Conservation (phyloP, 2,888 invertebrate species). For the Pollenia angustigena region DNA sequence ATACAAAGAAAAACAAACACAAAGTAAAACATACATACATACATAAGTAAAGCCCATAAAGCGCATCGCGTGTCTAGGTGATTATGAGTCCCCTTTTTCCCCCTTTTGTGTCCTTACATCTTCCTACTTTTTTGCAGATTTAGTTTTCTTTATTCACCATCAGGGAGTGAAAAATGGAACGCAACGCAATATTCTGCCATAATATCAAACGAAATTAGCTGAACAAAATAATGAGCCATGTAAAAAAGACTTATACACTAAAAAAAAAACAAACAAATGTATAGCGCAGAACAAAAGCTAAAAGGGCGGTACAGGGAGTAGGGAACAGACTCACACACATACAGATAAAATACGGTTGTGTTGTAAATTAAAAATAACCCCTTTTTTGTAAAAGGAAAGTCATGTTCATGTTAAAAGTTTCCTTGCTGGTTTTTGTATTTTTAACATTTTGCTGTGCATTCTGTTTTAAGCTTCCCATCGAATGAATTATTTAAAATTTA, state of each 20-base stretch:
- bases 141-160: background rate
- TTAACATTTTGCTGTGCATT: background rate
- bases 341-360: slow-evolving; percentile 12
- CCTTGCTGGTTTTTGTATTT: slow-evolving; percentile 9
- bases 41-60: slow-evolving; percentile 10
- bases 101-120: background rate
- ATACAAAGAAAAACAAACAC: background rate
- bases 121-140: background rate
- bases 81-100: slow-evolving; percentile 27
- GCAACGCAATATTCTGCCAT: slow-evolving; percentile 25
- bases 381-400: slow-evolving; percentile 39
- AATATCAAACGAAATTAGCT: slow-evolving; percentile 51
- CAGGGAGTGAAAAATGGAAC: slow-evolving; percentile 6
- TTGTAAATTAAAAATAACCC: slow-evolving; percentile 16
- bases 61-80: slow-evolving; percentile 45
- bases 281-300: slow-evolving; percentile 4
- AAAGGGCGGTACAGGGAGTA: slow-evolving; percentile 24
- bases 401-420: slow-evolving; percentile 44
- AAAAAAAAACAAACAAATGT: background rate
- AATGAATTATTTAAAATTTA: slow-evolving; percentile 37
- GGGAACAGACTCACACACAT: slow-evolving; percentile 15
- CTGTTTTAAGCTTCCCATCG: slow-evolving; percentile 23
- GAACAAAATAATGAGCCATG: slow-evolving; percentile 59
- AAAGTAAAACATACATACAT: background rate
- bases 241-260: slow-evolving; percentile 25